Percentiles rank a stretch among this genome's conserved stretches.
Conservation (phyloP, 2,113 vertebrate genomes). For the Piprites chloris region DNA sequence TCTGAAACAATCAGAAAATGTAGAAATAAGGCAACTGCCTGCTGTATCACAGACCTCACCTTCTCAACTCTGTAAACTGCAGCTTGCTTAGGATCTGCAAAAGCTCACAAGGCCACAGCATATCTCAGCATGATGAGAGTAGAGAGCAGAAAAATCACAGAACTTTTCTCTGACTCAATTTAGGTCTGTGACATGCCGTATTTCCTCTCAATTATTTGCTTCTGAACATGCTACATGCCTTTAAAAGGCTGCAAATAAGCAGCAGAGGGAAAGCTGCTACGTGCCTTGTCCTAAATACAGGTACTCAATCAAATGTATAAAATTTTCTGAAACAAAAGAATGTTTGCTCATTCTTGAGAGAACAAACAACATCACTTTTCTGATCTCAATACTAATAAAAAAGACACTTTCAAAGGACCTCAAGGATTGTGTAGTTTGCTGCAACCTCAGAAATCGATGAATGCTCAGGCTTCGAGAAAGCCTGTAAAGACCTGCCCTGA, state of each 20-base stretch:
- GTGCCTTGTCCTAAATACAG: not conserved
- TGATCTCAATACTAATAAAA: not conserved
- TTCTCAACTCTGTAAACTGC: not conserved
- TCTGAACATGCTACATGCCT: accelerated
- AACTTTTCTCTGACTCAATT: not conserved
- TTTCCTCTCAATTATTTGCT: not conserved
- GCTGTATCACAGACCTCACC: not conserved
- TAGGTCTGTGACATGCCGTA: not conserved
- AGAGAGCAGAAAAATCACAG: not conserved
- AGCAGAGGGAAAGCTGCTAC: not conserved
- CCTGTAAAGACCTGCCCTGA: accelerated
- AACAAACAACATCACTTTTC: not conserved
- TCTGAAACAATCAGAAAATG: not conserved
- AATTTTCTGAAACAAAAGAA: not conserved
- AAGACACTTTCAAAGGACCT: not conserved
- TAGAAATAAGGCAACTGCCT: not conserved
- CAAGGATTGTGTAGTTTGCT: not conserved
- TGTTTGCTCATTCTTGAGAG: not conserved
- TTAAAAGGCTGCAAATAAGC: not conserved
- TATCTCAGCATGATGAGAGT: not conserved
- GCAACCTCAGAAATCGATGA: not conserved
- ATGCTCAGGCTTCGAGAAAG: not conserved
- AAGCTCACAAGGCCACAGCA: not conserved
- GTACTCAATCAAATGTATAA: not conserved
- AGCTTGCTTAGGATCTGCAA: not conserved